A percentile compares a stretch with the other conserved stretches of the same genome.
These are phyloP conservation scores for Clusia tigrina DNA, from an alignment of 2,888 invertebrate genomes.

Conservation along the genomic window DNA sequence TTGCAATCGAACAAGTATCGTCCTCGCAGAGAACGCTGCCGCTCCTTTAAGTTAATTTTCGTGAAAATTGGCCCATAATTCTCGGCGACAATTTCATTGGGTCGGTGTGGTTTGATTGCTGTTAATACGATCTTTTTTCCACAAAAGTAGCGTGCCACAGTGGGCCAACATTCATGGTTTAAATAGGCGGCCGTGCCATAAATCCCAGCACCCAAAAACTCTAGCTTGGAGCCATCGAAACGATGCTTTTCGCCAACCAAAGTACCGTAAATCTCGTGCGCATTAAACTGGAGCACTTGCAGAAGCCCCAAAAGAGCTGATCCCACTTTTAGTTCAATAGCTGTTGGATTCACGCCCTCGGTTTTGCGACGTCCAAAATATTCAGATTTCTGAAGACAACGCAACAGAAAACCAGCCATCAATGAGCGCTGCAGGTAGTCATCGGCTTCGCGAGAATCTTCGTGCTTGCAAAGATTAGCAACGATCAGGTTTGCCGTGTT, in stretches of 20 bases:
- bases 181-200: constrained; percentile 81
- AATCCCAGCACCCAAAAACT: constrained; percentile 70
- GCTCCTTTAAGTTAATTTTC: constrained; percentile 66
- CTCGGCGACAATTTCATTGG: constrained; percentile 77
- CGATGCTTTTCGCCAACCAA: constrained; percentile 66
- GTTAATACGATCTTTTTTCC: constrained; percentile 77
- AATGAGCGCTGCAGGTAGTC: constrained; percentile 80
- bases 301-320: constrained; percentile 75
- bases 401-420: constrained; percentile 79
- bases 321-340: constrained; percentile 70
- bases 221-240: constrained; percentile 59
- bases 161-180: constrained; percentile 85
- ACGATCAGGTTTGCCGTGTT: constrained; percentile 66
- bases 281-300: constrained; percentile 84
- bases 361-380: constrained; percentile 69
- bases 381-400: constrained; percentile 73
- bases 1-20: constrained; percentile 83
- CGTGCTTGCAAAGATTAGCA: constrained; percentile 74
- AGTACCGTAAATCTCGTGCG: constrained; percentile 82
- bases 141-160: constrained; percentile 79
- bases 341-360: constrained; percentile 64
- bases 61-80: constrained; percentile 86
- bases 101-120: constrained; percentile 71
- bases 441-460: constrained; percentile 68
- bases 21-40: constrained; percentile 73